Evolutionary conservation across 2,888 invertebrate species (phyloP), one percentile per base, ranked within the genome.

Genomic region (Oithona nana): DNA sequence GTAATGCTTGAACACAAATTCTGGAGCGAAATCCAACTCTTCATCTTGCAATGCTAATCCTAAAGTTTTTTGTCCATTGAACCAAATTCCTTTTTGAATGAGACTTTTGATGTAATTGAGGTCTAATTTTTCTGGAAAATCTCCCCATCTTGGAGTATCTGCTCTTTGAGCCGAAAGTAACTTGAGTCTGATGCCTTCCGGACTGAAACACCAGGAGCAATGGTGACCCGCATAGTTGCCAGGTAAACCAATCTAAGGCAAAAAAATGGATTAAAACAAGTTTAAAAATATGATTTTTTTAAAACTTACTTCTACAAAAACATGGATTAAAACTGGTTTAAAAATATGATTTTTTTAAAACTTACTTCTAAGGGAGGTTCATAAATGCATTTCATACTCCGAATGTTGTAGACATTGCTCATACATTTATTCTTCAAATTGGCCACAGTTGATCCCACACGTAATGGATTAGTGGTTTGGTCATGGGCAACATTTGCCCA

Each of bases 181-280:
- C 26, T 54, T 54, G 20, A 24, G 3, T 2, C 54, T 20, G 11
- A 54, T 54, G 3, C 54, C 54, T 3, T 4, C 54, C 3, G 54
- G 54, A 20, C 24, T 24, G 26, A 54, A 54, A 11, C 54, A 54
- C 54, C 54, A 54, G 2, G 54, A 54, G 54, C 54, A 54, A 26
- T 54, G 54, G 26, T 24, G 26, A 16, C 54, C 54, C 20, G 24
- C 54, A 11, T 20, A 26, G 26, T 54, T 22, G 3, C 24, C 22
- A 2, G 24, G 22, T 2, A 26, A 54, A 2, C 54, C 54, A 16
- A 51, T 22, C 51, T 51, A 51, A 51, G 20, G 6, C n/a, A n/a
- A n/a, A n/a, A n/a, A n/a, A n/a, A n/a, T n/a, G n/a, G n/a, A n/a
- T n/a, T n/a, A n/a, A n/a, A n/a, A n/a, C n/a, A n/a, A n/a, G n/a